These are phyloP conservation scores for Tethea ocularis DNA, from an alignment of 2,888 invertebrate species.

Conservation along the genomic window DNA sequence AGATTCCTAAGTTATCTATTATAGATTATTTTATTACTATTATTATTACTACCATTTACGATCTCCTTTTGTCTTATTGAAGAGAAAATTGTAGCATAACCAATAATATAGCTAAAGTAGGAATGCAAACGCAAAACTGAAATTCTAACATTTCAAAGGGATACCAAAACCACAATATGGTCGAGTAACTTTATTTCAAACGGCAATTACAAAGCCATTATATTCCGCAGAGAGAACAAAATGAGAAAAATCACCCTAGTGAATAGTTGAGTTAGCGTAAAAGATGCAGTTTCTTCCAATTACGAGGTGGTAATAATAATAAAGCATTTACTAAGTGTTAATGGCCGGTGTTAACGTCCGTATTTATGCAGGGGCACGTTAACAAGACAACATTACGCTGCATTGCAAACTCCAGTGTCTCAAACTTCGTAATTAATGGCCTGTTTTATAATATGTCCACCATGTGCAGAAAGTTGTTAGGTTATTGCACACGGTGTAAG, in stretches of 20 bases:
- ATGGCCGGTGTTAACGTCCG: conserved; percentile 52
- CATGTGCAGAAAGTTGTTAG: conserved; percentile 56
- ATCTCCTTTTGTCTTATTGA: too few species aligned
- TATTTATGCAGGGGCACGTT: conserved; percentile 68
- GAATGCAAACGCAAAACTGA: background rate
- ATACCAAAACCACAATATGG: background rate
- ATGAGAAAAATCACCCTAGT: conserved; percentile 17
- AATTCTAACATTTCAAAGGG: background rate
- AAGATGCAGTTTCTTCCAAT: conserved; percentile 46
- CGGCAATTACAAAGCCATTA: background rate
- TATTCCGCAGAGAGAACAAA: background rate
- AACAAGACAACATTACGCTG: conserved; percentile 65
- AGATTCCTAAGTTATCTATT: too few species aligned
- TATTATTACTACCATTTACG: too few species aligned
- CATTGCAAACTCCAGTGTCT: conserved; percentile 54
- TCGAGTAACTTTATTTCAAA: background rate
- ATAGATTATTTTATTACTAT: too few species aligned
- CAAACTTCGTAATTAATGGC: conserved; percentile 69
- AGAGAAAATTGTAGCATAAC: too few species aligned
- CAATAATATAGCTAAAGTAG: too few species aligned
- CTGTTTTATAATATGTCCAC: conserved; percentile 64
- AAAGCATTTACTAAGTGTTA: conserved; percentile 50
- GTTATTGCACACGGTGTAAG: conserved; percentile 46
- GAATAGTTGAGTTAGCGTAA: conserved; percentile 35
- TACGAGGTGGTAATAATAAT: conserved; percentile 49